A percentile compares a stretch with the other conserved stretches of the same genome.
phyloP scores from a whole-genome alignment of 2,113 vertebrate species.

The Gracilinanus agilis region DNA sequence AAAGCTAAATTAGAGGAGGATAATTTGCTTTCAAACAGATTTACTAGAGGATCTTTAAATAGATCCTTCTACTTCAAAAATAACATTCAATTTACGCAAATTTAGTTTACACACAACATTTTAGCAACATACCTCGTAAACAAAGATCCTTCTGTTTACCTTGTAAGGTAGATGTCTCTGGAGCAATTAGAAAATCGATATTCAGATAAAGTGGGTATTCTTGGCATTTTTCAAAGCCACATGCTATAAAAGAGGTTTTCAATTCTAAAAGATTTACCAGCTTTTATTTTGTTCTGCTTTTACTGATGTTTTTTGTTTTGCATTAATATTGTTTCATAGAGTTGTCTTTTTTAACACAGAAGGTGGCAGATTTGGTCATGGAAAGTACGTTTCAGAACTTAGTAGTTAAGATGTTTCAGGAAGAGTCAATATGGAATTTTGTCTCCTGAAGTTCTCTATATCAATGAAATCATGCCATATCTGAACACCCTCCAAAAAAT shows the following conservation, averaged over 20 bases:
- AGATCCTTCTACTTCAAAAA: neutral
- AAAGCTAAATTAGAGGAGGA: constrained; percentile 9
- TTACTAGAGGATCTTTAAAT: neutral
- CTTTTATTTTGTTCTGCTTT: neutral
- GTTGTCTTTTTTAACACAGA: neutral
- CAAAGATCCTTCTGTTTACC: constrained; percentile 21
- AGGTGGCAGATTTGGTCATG: neutral
- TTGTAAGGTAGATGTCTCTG: constrained; percentile 23
- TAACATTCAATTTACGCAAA: neutral
- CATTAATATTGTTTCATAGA: neutral
- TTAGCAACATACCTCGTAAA: constrained; percentile 2
- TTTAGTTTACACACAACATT: neutral
- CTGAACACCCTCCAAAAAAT: neutral
- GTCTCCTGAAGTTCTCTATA: neutral
- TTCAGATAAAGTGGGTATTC: constrained; percentile 17
- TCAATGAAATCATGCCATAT: neutral
- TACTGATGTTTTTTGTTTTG: neutral
- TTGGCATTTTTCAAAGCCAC: constrained; percentile 21
- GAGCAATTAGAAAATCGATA: constrained; percentile 21
- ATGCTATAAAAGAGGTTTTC: neutral
- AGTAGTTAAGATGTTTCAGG: neutral
- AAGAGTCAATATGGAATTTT: neutral
- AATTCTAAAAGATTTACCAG: neutral
- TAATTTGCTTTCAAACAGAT: constrained; percentile 24
- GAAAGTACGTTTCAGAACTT: neutral